Base-by-base conservation (phyloP, 1,140 invertebrate species). In the Zaprionus tsacasi region DNA sequence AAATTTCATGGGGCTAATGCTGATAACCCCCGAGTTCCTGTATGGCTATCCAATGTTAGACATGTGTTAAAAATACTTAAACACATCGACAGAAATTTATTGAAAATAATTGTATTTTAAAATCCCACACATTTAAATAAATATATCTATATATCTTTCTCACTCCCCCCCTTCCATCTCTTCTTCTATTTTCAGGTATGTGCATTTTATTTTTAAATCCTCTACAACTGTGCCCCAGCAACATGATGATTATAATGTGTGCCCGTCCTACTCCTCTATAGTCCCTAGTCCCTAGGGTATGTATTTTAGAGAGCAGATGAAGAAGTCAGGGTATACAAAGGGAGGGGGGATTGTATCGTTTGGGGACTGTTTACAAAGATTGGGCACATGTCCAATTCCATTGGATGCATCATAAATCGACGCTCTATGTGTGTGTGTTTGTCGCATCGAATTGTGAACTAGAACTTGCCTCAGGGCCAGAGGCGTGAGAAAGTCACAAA, bases 121-220 rank as follows among this genome's bases (percentile, higher is more conserved):
- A 68, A 52, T 72, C 45, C 38, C 56, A 59, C 61, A 64, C 58
- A 55, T 76, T 70, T 68, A 83, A 79, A 64, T 72, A 52, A 36
- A 52, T 11, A n/a, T 65, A 21, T 21, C 5, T 69, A 50, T 40
- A 52, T 11, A 11, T 55, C 25, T 21, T 5, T 21, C 52, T 45
- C 15, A 50, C 15, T 21, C 21, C 21, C 21, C 21, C 21, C 2
- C 2, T 3, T 3, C 27, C 27, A 30, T 30, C 27, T 59, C 38
- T 76, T 21, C 21, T 35, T 63, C 15, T 82, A 70, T 59, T 82
- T 85, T 21, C 61, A 85, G 69, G 77, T 82, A 85, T 40, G 60
- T 69, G 48, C 40, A 50, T 67, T 58, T 74, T 63, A 74, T 74
- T 74, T 74, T 57, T 57, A 40, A 38, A 15, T 30, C 6, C 6